Conservation (phyloP, 2,113 vertebrate species). For the Hyperopisus bebe region DNA sequence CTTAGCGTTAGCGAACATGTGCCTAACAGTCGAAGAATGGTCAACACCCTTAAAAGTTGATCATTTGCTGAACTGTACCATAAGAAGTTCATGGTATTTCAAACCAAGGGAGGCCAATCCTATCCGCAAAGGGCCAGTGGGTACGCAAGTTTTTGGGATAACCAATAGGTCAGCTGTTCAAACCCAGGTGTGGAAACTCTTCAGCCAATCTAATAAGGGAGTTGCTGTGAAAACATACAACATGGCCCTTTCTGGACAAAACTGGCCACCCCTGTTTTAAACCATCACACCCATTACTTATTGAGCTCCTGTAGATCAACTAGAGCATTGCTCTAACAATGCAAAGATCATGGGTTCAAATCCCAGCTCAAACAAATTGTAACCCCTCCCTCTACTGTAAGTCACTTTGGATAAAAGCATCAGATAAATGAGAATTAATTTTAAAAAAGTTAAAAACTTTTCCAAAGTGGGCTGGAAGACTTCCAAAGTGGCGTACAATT, state of each 20-base stretch:
- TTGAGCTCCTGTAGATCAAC: background rate
- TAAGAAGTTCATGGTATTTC: background rate
- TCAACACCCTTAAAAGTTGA: background rate
- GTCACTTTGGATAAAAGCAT: background rate
- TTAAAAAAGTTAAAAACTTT: too few relatives aligned
- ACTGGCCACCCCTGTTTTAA: background rate
- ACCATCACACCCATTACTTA: background rate
- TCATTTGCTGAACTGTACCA: background rate
- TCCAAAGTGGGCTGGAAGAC: background rate
- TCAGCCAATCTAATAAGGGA: background rate
- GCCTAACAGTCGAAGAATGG: background rate
- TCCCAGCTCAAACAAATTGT: background rate
- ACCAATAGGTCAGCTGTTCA: background rate
- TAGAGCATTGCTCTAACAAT: background rate
- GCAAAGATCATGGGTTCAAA: background rate
- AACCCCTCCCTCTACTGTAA: background rate
- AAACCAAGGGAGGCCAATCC: background rate
- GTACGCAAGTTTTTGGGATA: background rate
- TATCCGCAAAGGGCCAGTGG: background rate
- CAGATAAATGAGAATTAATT: background rate
- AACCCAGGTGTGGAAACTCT: background rate
- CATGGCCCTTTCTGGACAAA: background rate
- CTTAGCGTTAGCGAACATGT: background rate
- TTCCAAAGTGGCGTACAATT: background rate
- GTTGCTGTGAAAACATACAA: background rate